Evolutionary conservation across 2,113 vertebrate species (phyloP), one percentile per base, ranked within the genome.

Genomic region (Gracilinanus agilis): DNA sequence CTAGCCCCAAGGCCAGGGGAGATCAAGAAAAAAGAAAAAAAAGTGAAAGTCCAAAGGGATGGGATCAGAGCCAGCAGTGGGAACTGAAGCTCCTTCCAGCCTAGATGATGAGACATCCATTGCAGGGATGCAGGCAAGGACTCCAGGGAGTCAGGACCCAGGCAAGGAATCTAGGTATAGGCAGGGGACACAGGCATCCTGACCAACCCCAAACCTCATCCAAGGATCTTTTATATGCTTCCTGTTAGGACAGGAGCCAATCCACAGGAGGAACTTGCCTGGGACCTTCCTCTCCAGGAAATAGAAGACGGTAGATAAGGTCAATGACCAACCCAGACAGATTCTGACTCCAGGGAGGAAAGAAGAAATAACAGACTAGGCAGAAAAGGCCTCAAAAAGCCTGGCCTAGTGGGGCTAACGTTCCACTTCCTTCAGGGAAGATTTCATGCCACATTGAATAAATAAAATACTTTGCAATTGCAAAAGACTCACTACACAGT

Each of bases 361-460:
- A 75, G 61, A 53, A 25, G 16, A 61, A 91, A 58, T n/a, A 5
- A 2, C 25, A 40, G 19, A 24, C n/a, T 67, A 24, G 13, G 13
- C 83, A 49, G 92, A 90, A 94, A n/a, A 88, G 92, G 67, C 53
- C 90, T 58, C 0, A 12, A 56, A 53, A 53, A 92, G 55, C 44
- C 25, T 88, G 89, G 90, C 27, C 91, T 90, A 90, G 94, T 92
- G 67, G 67, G 95, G 94, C 88, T 89, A 89, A 54, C 3, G 0
- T 8, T 40, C 92, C 88, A 93, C 94, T 95, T 95, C 93, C 97
- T 97, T 75, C 88, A 88, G 89, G 97, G 91, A 95, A 90, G 90
- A 95, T 96, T 96, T 97, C 97, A 94, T 94, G 96, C 96, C 97
- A 93, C 24, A 9, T 19, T 95, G 95, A 96, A 97, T 97, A 98